Conservation (phyloP, 2,797 vertebrate genomes). For the Manis crassicaudata region DNA sequence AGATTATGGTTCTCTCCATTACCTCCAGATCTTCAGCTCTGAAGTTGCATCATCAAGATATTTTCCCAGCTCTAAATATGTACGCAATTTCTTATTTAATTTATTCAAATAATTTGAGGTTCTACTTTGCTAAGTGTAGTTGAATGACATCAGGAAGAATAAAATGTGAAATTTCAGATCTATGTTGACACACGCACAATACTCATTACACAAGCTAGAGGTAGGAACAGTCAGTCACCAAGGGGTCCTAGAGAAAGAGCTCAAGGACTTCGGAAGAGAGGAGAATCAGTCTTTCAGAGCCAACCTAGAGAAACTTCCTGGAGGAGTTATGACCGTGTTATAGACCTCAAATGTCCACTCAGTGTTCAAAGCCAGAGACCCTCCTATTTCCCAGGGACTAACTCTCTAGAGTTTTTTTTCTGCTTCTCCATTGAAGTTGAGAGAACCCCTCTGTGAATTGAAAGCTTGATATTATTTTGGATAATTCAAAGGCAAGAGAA, state of each 20-base stretch:
- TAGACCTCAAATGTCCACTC: neutral
- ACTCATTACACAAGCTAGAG: neutral
- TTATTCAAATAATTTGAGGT: neutral
- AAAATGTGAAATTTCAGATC: neutral
- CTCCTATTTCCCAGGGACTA: neutral
- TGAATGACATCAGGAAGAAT: neutral
- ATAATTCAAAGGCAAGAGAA: constrained; percentile 39
- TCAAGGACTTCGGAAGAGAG: neutral
- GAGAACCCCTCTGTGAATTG: neutral
- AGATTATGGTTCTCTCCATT: neutral
- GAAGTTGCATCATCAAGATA: neutral
- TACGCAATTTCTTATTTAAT: neutral
- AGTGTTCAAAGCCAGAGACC: neutral
- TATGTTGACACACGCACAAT: neutral
- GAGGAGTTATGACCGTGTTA: neutral
- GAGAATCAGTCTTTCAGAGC: neutral
- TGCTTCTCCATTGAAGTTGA: neutral
- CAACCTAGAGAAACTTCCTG: neutral
- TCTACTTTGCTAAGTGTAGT: neutral
- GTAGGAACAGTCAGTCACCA: neutral
- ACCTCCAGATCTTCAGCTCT: neutral
- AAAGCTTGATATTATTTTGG: constrained; percentile 24
- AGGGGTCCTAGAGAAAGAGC: neutral
- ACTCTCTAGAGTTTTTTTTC: neutral
- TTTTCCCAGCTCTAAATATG: neutral